Base-by-base conservation (phyloP, 2,797 vertebrate genomes). In the Manis javanica region DNA sequence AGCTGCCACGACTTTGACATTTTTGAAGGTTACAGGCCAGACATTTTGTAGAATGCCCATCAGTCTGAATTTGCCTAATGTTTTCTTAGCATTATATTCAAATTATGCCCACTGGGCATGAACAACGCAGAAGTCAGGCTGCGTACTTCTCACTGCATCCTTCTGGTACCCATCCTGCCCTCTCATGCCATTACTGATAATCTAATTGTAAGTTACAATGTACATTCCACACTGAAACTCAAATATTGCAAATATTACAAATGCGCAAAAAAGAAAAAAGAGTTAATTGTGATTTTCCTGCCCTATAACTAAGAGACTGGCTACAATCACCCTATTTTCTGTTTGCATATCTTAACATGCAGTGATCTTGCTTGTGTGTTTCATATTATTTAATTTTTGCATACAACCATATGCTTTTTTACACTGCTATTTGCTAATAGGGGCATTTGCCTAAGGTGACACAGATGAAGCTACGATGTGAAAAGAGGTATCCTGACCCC, bases 81-180 rank as follows among this genome's bases (percentile, higher is more conserved):
- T 68, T 61, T 92, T 69, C 26, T 85, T 77, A 68, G 11, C 11
- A 91, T 37, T 37, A 26, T 7, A 66, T 63, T 87, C 14, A 77
- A 39, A 84, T 31, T 19, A 39, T 15, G 19, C 12, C 29, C 13
- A 15, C 24, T 23, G 57, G 8, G 13, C 18, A 61, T 64, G 24
- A 63, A 53, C 21, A 23, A 7, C 14, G 18, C 1, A 15, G 19
- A 57, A 68, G 11, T n/a, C n/a, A n/a, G 34, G 16, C 9, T 12
- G 1, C 9, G 0, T 0, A 2, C 59, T 13, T 46, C 49, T 39
- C 23, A 11, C 14, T 3, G 31, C 19, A 8, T 59, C 24, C 4
- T n/a, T 31, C 6, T 37, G n/a, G 24, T 1, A 7, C 7, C 18
- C 46, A 46, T 5, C 4, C 14, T 0, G 2, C 2, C 0, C 15